Evolutionary conservation across 2,888 invertebrate species (phyloP).

Genomic region (Mimumesa dahlbomi): DNA sequence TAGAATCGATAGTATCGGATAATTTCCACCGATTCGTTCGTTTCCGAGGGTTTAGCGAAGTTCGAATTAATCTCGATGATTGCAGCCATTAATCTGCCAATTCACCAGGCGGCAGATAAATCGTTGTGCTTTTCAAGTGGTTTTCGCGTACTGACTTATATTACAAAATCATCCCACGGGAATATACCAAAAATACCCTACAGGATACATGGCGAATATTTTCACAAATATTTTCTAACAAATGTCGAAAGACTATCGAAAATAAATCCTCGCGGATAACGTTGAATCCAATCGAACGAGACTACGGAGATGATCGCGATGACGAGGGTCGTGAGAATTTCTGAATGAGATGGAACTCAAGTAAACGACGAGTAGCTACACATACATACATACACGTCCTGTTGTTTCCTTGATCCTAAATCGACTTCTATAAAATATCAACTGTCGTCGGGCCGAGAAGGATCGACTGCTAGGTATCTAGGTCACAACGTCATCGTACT

Average conservation of each 20-base stretch:
- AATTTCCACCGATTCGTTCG: slow-evolving; percentile 17
- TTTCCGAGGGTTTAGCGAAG: neutral
- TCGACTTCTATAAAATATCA: slow-evolving; percentile 51
- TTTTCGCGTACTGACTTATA: neutral
- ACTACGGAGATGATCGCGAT: too few species aligned
- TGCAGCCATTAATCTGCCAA: slow-evolving; percentile 37
- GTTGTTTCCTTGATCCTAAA: slow-evolving; percentile 53
- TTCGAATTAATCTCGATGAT: slow-evolving; percentile 28
- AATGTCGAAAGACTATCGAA: too few species aligned
- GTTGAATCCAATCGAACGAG: too few species aligned
- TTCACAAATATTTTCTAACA: too few species aligned
- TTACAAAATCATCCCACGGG: neutral
- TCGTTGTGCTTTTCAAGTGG: slow-evolving; percentile 20
- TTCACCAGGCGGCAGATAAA: slow-evolving; percentile 27
- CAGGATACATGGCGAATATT: too few species aligned
- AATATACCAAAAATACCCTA: neutral
- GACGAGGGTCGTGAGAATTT: neutral
- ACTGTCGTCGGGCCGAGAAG: slow-evolving; percentile 38
- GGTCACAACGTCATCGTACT: slow-evolving; percentile 44
- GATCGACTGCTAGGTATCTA: slow-evolving; percentile 47
- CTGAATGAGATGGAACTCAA: neutral
- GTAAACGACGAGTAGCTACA: neutral
- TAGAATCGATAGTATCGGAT: slow-evolving; percentile 29
- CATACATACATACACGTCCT: slow-evolving; percentile 38
- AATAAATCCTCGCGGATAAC: too few species aligned